A percentile compares a stretch with the other conserved stretches of the same genome.
These are phyloP conservation scores for Colostygia pectinataria DNA, from an alignment of 2,888 invertebrate genomes.

Conservation along the genomic window DNA sequence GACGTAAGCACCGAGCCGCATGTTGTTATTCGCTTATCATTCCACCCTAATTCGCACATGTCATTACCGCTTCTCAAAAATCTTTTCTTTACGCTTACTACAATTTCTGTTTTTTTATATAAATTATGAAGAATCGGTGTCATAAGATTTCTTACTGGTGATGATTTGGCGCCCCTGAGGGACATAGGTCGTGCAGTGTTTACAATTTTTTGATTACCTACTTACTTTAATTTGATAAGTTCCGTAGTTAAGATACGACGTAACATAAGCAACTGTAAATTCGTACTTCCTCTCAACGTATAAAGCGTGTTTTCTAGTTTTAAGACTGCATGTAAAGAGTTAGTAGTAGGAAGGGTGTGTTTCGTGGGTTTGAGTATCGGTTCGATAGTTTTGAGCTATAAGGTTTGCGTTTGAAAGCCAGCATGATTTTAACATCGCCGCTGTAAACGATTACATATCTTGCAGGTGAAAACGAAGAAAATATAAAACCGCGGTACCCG, in stretches of 20 bases:
- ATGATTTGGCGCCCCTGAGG: conserved; percentile 79
- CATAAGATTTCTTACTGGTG: conserved; percentile 53
- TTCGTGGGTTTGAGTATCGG: conserved; percentile 37
- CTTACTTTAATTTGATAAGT: conserved; percentile 29
- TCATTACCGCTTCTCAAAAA: conserved; percentile 59
- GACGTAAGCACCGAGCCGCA: conserved; percentile 49
- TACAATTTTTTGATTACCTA: conserved; percentile 27
- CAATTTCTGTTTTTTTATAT: conserved; percentile 44
- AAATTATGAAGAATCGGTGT: conserved; percentile 77
- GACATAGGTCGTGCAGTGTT: conserved; percentile 64
- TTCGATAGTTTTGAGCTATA: conserved; percentile 18
- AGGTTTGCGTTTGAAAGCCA: conserved; percentile 37
- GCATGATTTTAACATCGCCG: conserved; percentile 47
- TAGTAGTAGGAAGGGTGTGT: conserved; percentile 37
- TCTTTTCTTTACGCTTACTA: conserved; percentile 59
- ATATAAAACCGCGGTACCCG: conserved; percentile 68
- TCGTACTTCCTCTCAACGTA: conserved; percentile 21
- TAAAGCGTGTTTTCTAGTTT: conserved; percentile 28
- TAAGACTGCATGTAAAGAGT: conserved; percentile 54
- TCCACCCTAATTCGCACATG: conserved; percentile 60
- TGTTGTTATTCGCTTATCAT: conserved; percentile 61
- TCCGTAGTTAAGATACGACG: conserved; percentile 23
- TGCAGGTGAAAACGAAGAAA: conserved; percentile 80
- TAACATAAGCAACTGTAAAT: conserved; percentile 24
- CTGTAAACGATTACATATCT: conserved; percentile 64